Conservation (phyloP, 2,797 vertebrate genomes). For the Malacoctenus gilli region DNA sequence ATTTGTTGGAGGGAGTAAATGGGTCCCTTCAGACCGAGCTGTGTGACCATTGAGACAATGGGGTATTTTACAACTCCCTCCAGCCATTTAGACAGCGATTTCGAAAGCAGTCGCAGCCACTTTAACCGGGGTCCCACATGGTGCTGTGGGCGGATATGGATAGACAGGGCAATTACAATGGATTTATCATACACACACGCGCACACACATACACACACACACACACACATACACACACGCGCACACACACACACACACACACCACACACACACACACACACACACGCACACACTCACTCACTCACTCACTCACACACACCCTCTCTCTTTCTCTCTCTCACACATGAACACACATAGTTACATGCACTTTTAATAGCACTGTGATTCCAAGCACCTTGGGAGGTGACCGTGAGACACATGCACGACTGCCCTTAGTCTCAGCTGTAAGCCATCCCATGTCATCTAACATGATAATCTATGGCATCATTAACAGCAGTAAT, state of each 20-base stretch:
- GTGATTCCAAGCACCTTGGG: constrained; percentile 58
- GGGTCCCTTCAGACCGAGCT: constrained; percentile 62
- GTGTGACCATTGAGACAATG: constrained; percentile 69
- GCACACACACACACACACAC: constrained; percentile 20
- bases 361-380: constrained; percentile 44
- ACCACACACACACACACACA: constrained; percentile 21
- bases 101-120: constrained; percentile 73
- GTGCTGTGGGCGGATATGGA: constrained; percentile 71
- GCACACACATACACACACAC: constrained; percentile 25
- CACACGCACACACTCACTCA: constrained; percentile 24
- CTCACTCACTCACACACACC: constrained; percentile 12
- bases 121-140: constrained; percentile 70
- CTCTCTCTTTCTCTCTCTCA: constrained; percentile 10
- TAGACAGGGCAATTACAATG: constrained; percentile 74
- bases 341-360: constrained; percentile 26
- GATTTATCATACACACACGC: constrained; percentile 42
- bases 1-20: constrained; percentile 72
- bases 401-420: constrained; percentile 36
- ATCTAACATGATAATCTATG: constrained; percentile 52
- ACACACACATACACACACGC: constrained; percentile 2
- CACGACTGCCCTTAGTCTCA: constrained; percentile 44
- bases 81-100: constrained; percentile 72
- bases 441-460: constrained; percentile 40
- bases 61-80: constrained; percentile 73
- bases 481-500: constrained; percentile 63